These are phyloP conservation scores for Diuraphis noxia DNA, from an alignment of 1,140 invertebrate species.

Conservation along the genomic window DNA sequence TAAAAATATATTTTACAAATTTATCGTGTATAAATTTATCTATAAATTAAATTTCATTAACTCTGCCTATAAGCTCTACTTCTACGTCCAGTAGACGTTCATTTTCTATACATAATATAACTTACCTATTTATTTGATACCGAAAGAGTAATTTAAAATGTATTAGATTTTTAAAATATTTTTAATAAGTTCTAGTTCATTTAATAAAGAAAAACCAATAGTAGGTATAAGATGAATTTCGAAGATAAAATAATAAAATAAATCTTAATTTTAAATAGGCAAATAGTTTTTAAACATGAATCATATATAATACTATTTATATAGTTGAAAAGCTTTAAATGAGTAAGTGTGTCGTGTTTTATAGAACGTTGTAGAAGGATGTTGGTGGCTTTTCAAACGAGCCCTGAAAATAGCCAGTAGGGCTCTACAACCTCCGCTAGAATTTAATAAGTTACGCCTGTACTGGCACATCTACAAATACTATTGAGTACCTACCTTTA, in stretches of 20 bases:
- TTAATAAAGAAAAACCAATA: background rate
- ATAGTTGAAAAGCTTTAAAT: background rate
- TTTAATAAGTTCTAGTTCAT: background rate
- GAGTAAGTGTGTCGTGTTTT: background rate
- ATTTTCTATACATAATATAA: too few relatives aligned
- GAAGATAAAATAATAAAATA: background rate
- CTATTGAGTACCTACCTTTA: background rate
- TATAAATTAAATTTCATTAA: background rate
- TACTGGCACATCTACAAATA: background rate
- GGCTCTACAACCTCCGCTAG: background rate
- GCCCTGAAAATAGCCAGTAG: background rate
- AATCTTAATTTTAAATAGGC: background rate
- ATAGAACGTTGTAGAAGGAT: background rate
- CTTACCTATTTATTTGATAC: too few relatives aligned
- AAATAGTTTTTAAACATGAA: background rate
- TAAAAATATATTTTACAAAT: background rate
- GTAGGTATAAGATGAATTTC: background rate
- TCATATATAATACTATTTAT: background rate
- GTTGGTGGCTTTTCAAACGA: background rate
- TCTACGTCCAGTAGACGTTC: background rate
- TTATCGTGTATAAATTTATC: background rate
- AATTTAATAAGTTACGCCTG: background rate
- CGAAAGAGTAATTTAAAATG: background rate
- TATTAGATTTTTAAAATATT: background rate
- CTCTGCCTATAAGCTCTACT: background rate